phyloP scores from a whole-genome alignment of 2,888 invertebrate genomes.

The Seira musarum region DNA sequence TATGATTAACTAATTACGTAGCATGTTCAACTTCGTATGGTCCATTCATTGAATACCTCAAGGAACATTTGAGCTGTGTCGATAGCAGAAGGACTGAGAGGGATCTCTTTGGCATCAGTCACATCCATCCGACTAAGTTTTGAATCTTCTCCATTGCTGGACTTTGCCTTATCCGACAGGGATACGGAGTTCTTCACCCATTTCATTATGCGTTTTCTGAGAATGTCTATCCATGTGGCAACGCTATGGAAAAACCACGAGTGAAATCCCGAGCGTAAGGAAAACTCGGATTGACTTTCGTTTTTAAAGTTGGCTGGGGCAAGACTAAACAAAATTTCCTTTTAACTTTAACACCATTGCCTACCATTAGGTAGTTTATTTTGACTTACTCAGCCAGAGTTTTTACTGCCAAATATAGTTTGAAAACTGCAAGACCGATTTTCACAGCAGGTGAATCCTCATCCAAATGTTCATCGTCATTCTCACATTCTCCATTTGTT shows the following conservation, averaged over 20 bases:
- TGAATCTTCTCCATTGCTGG: conserved; percentile 1
- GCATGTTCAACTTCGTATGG: conserved; percentile 1
- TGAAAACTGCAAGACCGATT: conserved; percentile 33
- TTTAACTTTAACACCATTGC: neutral
- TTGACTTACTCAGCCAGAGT: conserved; percentile 44
- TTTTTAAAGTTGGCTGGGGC: conserved; percentile 34
- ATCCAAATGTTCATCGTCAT: conserved; percentile 25
- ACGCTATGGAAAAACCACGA: conserved; percentile 59
- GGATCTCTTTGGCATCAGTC: conserved; percentile 28
- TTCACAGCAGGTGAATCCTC: conserved; percentile 28
- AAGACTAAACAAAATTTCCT: conserved; percentile 3
- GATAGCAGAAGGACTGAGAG: conserved; percentile 51
- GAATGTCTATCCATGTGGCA: conserved; percentile 42
- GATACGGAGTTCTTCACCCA: conserved; percentile 47
- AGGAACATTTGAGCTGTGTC: conserved; percentile 52
- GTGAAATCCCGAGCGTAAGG: conserved; percentile 25
- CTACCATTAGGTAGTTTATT: neutral
- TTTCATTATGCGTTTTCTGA: conserved; percentile 42
- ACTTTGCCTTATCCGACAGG: neutral
- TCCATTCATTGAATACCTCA: conserved; percentile 29
- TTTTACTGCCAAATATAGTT: conserved; percentile 46
- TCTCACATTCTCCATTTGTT: conserved; percentile 2
- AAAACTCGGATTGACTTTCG: conserved; percentile 23
- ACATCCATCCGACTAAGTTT: conserved; percentile 20
- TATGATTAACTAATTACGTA: neutral